Conservation (phyloP, 1,140 invertebrate species). For the Bombus consobrinus region DNA sequence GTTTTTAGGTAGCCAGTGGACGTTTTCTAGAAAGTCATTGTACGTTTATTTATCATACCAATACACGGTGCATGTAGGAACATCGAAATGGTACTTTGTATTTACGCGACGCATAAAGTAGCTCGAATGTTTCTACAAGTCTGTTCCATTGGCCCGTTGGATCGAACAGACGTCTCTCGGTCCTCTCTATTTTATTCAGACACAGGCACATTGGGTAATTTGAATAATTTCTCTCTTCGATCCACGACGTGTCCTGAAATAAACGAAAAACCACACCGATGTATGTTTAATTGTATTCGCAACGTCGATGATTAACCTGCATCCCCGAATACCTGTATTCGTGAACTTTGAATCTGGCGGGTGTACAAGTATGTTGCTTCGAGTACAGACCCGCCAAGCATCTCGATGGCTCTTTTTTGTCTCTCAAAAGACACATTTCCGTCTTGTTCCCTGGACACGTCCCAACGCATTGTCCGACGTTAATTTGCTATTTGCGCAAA, state of each 20-base stretch:
- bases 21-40: slow-evolving; percentile 43
- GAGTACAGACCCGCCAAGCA: slow-evolving; percentile 80
- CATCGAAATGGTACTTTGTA: slow-evolving; percentile 43
- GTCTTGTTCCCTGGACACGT: slow-evolving; percentile 77
- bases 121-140: slow-evolving; percentile 1
- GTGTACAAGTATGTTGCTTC: slow-evolving; percentile 76
- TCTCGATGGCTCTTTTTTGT: slow-evolving; percentile 77
- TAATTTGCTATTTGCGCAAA: slow-evolving; percentile 78
- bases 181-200: slow-evolving; percentile 61
- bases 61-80: slow-evolving; percentile 50
- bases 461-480: slow-evolving; percentile 82
- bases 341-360: slow-evolving; percentile 80
- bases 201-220: slow-evolving; percentile 81
- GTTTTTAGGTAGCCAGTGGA: neutral
- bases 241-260: slow-evolving; percentile 77
- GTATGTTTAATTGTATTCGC: neutral
- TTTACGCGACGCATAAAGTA: slow-evolving; percentile 35
- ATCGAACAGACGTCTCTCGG: neutral
- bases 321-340: slow-evolving; percentile 77
- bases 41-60: slow-evolving; percentile 46
- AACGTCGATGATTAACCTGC: neutral
- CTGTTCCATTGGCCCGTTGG: neutral
- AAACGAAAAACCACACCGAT: neutral
- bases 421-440: slow-evolving; percentile 79
- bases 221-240: slow-evolving; percentile 79